phyloP scores from a whole-genome alignment of 2,113 vertebrate species.

The Strix uralensis region DNA sequence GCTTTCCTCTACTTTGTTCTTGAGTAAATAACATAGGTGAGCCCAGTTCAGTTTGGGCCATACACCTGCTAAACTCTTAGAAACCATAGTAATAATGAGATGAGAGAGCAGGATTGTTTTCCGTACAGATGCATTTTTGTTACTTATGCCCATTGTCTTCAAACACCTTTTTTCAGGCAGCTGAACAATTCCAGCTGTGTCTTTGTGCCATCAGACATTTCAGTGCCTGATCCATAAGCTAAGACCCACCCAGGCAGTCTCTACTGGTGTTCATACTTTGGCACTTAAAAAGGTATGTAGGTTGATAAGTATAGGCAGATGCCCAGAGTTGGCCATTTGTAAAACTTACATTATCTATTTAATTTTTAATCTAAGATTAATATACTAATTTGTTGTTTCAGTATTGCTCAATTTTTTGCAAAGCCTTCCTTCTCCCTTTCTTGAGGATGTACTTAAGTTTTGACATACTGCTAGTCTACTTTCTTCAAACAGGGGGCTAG shows the following conservation, averaged over 20 bases:
- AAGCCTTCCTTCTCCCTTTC: background rate
- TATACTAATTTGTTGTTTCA: background rate
- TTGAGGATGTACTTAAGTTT: background rate
- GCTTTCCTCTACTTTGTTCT: background rate
- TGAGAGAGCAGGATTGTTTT: background rate
- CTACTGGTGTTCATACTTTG: background rate
- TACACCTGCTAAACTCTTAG: background rate
- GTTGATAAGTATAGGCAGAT: background rate
- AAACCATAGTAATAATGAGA: accelerated
- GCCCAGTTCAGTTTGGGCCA: background rate
- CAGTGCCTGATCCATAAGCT: background rate
- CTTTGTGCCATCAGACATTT: accelerated
- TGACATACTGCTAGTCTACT: background rate
- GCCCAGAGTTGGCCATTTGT: background rate
- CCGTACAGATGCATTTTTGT: background rate
- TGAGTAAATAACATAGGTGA: background rate
- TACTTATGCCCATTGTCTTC: background rate
- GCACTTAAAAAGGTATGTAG: background rate
- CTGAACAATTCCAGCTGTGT: background rate
- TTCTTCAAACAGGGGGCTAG: background rate
- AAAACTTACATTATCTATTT: background rate
- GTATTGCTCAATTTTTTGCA: background rate
- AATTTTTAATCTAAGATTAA: background rate
- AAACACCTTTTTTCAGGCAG: background rate
- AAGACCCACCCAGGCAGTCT: background rate